Base-by-base conservation (phyloP, 2,888 invertebrate species). In the Cheilosia vulpina region DNA sequence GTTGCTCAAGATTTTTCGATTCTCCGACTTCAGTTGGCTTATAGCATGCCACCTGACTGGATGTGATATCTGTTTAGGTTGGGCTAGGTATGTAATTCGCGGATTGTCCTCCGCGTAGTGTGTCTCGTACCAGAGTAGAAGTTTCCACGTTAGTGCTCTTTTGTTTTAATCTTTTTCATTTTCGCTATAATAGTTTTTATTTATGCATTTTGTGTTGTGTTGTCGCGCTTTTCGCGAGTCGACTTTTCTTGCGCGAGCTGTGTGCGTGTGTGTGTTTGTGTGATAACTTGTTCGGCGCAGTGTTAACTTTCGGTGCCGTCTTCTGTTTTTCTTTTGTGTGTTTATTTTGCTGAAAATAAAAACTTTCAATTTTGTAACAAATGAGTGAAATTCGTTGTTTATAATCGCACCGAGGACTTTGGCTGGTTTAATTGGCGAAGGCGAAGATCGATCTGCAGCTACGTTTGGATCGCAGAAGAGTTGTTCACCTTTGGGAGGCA, bases 21-120 rank as follows among this genome's bases (percentile, higher is more conserved):
- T 83, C 81, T 87, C 69, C 68, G 60, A 65, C 82, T 82, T 85
- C 68, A 87, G 87, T 87, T 84, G 87, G 84, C 79, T 79, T 72
- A 72, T 66, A 84, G 87, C 84, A 71, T 84, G 87, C 87, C 84
- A 87, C 84, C 84, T 80, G 87, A 87, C 71, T 84, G 82, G 79
- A 79, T 87, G 75, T 73, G 69, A 68, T 24, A 65, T 71, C 58
- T 62, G 41, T 58, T 17, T 62, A 60, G 71, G 52, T 55, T 71
- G 69, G 55, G 21, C 19, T 60, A n/a, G 15, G 27, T 45, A 17
- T 45, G 53, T 52, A 31, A 24, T 63, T 24, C 63, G 27, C 55
- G 31, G 7, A 19, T 47, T 47, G 11, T 43, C 43, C 31, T 31
- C 31, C 52, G 45, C 52, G 31, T 27, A 17, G 65, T 76, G 69